phyloP scores from a whole-genome alignment of 2,113 vertebrate species.

The Mustelus asterias region DNA sequence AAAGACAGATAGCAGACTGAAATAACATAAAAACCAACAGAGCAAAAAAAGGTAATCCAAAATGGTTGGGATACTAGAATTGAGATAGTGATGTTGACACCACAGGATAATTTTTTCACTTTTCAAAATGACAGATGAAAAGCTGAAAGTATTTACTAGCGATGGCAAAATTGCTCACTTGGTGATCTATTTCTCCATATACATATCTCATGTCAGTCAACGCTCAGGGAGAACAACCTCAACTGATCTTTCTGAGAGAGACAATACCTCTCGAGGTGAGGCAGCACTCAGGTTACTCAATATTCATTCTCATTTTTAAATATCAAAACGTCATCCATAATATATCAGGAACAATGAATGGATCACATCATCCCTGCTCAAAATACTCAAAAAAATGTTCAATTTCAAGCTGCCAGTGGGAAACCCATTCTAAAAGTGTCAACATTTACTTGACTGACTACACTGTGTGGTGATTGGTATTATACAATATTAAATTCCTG shows the following conservation, averaged over 20 bases:
- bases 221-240: neutral
- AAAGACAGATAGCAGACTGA: neutral
- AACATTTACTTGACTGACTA: neutral
- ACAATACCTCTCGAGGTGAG: neutral
- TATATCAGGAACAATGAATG: neutral
- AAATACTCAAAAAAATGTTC: neutral
- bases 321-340: neutral
- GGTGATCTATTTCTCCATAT: neutral
- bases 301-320: neutral
- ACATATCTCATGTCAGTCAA: neutral
- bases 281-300: neutral
- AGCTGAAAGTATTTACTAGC: neutral
- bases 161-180: neutral
- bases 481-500: neutral
- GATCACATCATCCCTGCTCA: neutral
- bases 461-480: neutral
- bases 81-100: neutral
- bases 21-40: neutral
- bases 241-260: neutral
- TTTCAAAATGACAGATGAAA: neutral
- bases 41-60: neutral
- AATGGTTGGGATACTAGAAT: neutral
- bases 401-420: neutral
- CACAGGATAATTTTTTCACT: neutral
- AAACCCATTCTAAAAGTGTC: neutral